Evolutionary conservation across 1,140 invertebrate genomes (phyloP).

Genomic region (Drosophila gunungcola): DNA sequence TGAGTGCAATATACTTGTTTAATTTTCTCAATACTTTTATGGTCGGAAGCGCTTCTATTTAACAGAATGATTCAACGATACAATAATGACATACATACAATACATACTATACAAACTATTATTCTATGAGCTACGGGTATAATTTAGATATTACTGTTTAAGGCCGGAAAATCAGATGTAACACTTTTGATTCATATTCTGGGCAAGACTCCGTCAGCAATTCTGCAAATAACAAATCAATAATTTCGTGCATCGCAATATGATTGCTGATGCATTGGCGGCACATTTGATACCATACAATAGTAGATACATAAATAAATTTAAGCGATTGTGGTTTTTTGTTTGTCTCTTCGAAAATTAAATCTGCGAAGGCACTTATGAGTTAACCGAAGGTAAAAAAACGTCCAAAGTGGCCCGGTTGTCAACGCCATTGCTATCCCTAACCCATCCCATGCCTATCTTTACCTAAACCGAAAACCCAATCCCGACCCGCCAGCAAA

Average conservation of each 20-base stretch:
- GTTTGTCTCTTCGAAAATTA: slow-evolving; percentile 46
- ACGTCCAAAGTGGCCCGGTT: slow-evolving; percentile 27
- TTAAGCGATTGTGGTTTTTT: slow-evolving; percentile 58
- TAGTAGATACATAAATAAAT: slow-evolving; percentile 57
- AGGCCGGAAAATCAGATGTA: no score
- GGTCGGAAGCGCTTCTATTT: no score
- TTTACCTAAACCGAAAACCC: neutral
- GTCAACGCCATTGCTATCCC: neutral
- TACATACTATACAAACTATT: no score
- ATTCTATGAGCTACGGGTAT: no score
- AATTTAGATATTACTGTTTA: no score
- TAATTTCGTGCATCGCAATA: slow-evolving; percentile 65
- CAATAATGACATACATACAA: no score
- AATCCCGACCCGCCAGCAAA: slow-evolving; percentile 4
- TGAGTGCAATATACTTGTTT: no score
- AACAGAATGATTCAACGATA: no score
- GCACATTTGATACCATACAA: slow-evolving; percentile 18
- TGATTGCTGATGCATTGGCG: slow-evolving; percentile 54
- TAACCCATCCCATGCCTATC: neutral
- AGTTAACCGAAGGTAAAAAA: slow-evolving; percentile 17
- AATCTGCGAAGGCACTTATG: slow-evolving; percentile 62
- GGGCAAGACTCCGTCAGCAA: slow-evolving; percentile 10
- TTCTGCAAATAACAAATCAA: slow-evolving; percentile 69
- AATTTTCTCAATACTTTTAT: no score
- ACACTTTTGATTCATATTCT: no score